phyloP scores from a whole-genome alignment of 2,113 vertebrate species.

The Sprattus sprattus region DNA sequence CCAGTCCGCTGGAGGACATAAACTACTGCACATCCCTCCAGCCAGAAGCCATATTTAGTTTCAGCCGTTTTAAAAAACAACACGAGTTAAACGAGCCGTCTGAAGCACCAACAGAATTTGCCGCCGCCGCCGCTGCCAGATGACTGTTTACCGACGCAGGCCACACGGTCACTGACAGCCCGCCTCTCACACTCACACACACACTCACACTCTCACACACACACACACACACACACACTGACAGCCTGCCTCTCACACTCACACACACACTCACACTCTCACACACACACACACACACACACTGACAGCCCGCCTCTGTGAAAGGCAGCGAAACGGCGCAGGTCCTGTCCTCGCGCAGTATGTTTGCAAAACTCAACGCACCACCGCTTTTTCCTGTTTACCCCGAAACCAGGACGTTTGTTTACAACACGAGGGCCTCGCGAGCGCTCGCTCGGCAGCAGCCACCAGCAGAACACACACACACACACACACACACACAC shows the following conservation, averaged over 20 bases:
- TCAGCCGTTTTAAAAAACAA: neutral
- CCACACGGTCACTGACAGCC: neutral
- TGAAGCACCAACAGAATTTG: neutral
- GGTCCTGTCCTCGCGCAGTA: constrained; percentile 13
- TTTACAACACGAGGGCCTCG: neutral
- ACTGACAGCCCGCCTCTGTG: neutral
- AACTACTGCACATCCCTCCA: neutral
- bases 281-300: no score
- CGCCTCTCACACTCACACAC: no score
- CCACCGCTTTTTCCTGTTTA: constrained; percentile 30
- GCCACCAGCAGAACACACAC: neutral
- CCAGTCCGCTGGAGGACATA: neutral
- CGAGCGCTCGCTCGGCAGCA: neutral
- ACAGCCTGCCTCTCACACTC: no score
- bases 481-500: neutral
- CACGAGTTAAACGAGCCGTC: neutral
- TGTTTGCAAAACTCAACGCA: constrained; percentile 34
- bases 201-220: no score
- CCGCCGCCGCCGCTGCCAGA: neutral
- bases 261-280: no score
- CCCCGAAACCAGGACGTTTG: neutral
- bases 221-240: no score
- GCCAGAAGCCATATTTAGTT: neutral
- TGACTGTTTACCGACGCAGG: neutral
- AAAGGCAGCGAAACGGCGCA: neutral